Percentiles rank a stretch among this genome's conserved stretches.
Evolutionary conservation across 2,888 invertebrate genomes (phyloP).

Genomic region (Timema cristinae): DNA sequence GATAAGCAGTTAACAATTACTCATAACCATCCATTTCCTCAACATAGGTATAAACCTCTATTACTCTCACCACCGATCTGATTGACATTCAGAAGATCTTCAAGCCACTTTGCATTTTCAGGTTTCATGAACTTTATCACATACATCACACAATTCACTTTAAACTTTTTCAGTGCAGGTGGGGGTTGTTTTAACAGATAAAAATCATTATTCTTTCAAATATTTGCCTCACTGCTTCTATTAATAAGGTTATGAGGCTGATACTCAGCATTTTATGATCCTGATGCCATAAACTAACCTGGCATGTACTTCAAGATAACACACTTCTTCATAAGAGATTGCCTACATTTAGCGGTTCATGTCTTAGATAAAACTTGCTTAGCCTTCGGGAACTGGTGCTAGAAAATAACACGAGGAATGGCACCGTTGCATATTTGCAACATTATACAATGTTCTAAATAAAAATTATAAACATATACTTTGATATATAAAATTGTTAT

Average conservation of each 20-base stretch:
- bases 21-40: neutral
- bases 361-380: neutral
- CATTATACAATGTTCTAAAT: no score
- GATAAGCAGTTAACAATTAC: neutral
- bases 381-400: no score
- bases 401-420: no score
- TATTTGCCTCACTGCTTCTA: neutral
- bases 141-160: neutral
- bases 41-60: neutral
- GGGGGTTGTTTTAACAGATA: neutral
- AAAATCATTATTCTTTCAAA: neutral
- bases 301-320: constrained; percentile 12
- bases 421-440: no score
- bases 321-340: neutral
- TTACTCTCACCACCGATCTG: neutral
- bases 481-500: no score
- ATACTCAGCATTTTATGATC: neutral
- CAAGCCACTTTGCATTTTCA: constrained; percentile 9
- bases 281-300: neutral
- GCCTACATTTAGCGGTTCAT: neutral
- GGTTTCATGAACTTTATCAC: neutral
- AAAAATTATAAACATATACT: no score
- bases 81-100: neutral
- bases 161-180: neutral
- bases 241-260: neutral